phyloP scores from a whole-genome alignment of 2,888 invertebrate genomes.

The Zaprionus lineosus region DNA sequence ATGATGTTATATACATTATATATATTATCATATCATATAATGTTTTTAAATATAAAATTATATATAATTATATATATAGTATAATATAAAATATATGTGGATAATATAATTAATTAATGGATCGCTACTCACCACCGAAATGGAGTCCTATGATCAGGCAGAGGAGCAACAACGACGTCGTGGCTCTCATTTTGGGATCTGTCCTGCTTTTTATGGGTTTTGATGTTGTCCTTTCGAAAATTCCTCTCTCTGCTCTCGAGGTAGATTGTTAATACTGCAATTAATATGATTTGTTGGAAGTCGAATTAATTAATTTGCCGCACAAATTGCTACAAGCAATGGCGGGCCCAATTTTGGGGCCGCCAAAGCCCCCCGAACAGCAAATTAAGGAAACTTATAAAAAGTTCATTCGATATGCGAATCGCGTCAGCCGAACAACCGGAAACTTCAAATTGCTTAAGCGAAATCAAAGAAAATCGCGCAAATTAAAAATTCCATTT shows the following conservation, averaged over 20 bases:
- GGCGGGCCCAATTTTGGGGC: conserved; percentile 38
- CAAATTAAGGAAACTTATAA: not conserved
- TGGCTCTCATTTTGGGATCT: conserved; percentile 46
- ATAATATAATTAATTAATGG: too few relatives aligned
- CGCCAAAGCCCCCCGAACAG: conserved; percentile 57
- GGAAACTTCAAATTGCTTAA: conserved; percentile 58
- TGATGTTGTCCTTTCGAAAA: conserved; percentile 38
- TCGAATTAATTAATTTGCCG: conserved; percentile 60
- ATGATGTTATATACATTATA: too few relatives aligned
- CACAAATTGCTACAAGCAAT: conserved; percentile 43
- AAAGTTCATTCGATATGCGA: conserved; percentile 31
- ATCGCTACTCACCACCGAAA: too few relatives aligned
- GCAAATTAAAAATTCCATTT: too few relatives aligned
- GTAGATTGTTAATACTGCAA: conserved; percentile 74
- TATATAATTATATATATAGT: too few relatives aligned
- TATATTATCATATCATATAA: too few relatives aligned
- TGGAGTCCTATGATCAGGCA: conserved; percentile 65
- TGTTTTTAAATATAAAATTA: too few relatives aligned
- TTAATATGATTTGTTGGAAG: conserved; percentile 62
- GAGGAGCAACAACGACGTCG: conserved; percentile 49
- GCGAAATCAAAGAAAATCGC: conserved; percentile 52
- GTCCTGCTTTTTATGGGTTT: conserved; percentile 23
- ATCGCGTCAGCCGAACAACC: conserved; percentile 29
- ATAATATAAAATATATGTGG: too few relatives aligned
- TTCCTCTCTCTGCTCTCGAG: too few relatives aligned